phyloP scores from a whole-genome alignment of 2,888 invertebrate species.

The Ctenicera cuprea region DNA sequence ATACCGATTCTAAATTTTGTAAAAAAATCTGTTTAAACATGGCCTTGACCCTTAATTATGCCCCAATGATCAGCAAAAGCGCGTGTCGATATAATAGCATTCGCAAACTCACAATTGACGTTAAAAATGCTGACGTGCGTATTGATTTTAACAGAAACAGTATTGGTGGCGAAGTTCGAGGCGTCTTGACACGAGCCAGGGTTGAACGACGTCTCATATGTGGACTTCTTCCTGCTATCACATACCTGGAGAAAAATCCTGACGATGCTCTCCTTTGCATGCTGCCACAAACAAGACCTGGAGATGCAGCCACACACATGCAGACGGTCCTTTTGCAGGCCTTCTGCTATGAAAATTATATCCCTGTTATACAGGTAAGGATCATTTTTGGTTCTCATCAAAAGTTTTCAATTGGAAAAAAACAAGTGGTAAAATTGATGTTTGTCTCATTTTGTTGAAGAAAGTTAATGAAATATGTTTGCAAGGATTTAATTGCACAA shows the following conservation, averaged over 20 bases:
- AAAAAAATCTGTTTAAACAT: background rate
- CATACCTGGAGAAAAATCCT: slow-evolving; percentile 76
- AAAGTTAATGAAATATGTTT: too few species aligned
- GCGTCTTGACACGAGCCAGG: slow-evolving; percentile 75
- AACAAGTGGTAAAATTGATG: background rate
- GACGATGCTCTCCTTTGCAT: slow-evolving; percentile 82
- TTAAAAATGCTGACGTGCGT: slow-evolving; percentile 16
- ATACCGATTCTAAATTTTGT: background rate
- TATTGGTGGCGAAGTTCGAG: slow-evolving; percentile 74
- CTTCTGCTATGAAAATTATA: slow-evolving; percentile 86
- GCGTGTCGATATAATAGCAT: background rate
- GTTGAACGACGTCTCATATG: slow-evolving; percentile 78
- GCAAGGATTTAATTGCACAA: too few species aligned
- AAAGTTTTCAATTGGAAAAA: slow-evolving; percentile 11
- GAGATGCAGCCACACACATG: slow-evolving; percentile 86
- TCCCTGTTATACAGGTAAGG: slow-evolving; percentile 83
- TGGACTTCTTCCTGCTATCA: slow-evolving; percentile 79
- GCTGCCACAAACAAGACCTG: slow-evolving; percentile 80
- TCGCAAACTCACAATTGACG: background rate
- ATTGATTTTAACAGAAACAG: slow-evolving; percentile 68
- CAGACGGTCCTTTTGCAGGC: slow-evolving; percentile 86
- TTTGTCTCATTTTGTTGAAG: too few species aligned
- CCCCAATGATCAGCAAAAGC: background rate
- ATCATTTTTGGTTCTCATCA: slow-evolving; percentile 35
- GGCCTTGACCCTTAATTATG: background rate